phyloP scores from a whole-genome alignment of 2,797 vertebrate species.

The Coluber constrictor region DNA sequence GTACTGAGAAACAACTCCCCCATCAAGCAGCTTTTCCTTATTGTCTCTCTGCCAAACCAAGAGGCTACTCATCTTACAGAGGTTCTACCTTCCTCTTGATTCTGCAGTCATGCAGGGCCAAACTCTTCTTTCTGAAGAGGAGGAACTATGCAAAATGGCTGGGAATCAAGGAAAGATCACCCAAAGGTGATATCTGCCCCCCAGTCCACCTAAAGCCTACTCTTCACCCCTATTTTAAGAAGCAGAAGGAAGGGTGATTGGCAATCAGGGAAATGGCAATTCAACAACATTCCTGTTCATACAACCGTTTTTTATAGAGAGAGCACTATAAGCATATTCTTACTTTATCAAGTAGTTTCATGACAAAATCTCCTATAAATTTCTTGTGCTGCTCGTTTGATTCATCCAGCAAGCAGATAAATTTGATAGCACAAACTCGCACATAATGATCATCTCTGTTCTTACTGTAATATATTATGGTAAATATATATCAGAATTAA shows the following conservation, averaged over 20 bases:
- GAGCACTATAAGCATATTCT: slow-evolving; percentile 33
- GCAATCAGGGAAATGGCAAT: not conserved
- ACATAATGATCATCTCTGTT: slow-evolving; percentile 86
- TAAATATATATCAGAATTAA: slow-evolving; percentile 3
- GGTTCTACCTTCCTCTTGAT: not conserved
- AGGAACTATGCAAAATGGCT: not conserved
- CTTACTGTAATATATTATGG: slow-evolving; percentile 72
- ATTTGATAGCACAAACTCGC: slow-evolving; percentile 83
- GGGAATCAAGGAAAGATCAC: not conserved
- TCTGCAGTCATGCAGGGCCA: not conserved
- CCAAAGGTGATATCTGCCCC: not conserved
- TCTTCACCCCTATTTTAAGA: not conserved
- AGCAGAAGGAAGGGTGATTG: not conserved
- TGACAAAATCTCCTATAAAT: slow-evolving; percentile 81
- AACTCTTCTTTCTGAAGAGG: not conserved
- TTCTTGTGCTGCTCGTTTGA: slow-evolving; percentile 72
- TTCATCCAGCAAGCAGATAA: slow-evolving; percentile 81
- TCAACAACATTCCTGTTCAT: not conserved
- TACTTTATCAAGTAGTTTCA: slow-evolving; percentile 86
- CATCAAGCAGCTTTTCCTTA: not conserved
- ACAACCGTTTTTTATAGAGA: not conserved
- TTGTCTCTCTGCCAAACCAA: not conserved
- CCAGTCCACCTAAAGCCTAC: not conserved
- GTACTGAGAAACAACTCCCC: not conserved
- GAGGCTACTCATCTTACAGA: not conserved